Conservation (phyloP, 1,140 invertebrate species). For the Ips nitidus region DNA sequence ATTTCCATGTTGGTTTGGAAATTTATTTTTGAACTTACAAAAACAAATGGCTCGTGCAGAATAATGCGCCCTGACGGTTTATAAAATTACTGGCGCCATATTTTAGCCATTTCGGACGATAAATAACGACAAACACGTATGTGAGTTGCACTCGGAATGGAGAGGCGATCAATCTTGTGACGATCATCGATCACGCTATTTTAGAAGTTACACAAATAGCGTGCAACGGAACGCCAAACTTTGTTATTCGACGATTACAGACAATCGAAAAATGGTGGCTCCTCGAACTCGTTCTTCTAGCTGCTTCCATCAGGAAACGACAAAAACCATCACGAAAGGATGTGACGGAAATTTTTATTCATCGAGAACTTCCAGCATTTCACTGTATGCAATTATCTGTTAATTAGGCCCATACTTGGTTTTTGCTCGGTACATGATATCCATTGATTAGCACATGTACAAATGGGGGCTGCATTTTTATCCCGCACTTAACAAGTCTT, state of each 20-base stretch:
- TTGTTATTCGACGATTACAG: constrained; percentile 18
- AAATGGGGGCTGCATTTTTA: constrained; percentile 5
- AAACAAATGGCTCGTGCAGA: constrained; percentile 39
- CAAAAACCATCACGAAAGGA: too few relatives aligned
- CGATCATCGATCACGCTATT: constrained; percentile 36
- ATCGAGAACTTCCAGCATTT: too few relatives aligned
- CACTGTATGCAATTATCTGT: too few relatives aligned
- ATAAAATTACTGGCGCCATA: constrained; percentile 40
- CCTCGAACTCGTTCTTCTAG: too few relatives aligned
- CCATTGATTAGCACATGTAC: neutral
- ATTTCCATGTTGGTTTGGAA: constrained; percentile 36
- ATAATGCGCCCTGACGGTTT: constrained; percentile 38
- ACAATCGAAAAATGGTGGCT: neutral
- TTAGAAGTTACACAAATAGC: constrained; percentile 39
- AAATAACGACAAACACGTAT: constrained; percentile 40
- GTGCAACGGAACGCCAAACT: constrained; percentile 17
- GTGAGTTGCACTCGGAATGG: constrained; percentile 36
- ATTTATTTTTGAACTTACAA: constrained; percentile 38
- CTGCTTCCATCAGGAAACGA: too few relatives aligned
- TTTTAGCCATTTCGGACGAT: constrained; percentile 37
- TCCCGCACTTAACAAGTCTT: constrained; percentile 1
- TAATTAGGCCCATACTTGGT: too few relatives aligned
- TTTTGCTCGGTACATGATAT: too few relatives aligned
- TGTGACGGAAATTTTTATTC: too few relatives aligned
- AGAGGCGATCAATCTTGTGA: constrained; percentile 35